Base-by-base conservation (phyloP, 2,113 vertebrate genomes). In the Oryzias woworae region DNA sequence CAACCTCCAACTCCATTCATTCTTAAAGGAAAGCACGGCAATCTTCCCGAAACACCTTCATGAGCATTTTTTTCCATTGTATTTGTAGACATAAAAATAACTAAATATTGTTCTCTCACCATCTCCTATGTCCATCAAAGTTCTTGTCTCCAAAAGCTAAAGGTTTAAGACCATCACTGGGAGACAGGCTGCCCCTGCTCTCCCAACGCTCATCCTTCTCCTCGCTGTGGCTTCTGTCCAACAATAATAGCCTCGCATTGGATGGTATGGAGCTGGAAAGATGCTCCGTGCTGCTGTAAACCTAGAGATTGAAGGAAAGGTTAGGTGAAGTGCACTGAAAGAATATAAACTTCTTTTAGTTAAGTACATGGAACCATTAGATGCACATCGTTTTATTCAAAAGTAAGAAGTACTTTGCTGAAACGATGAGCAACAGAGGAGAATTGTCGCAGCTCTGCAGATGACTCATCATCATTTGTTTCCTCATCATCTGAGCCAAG, bases 371-470 rank as follows among this genome's bases (percentile, higher is more conserved):
- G 52, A 18, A 48, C 51, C 0, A 7, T 20, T 4, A 41, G 14
- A 62, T 20, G 7, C 31, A 17, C 17, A 1, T 77, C 3, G 22
- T 22, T 10, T 3, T 42, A 16, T 23, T 41, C 10, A 43, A 4
- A 5, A 60, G 47, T 15, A 45, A 66, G 0, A 20, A 10, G 36
- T 53, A 96, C 96, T 94, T 96, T 98, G 92, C 94, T 98, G 88
- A 98, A 98, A 26, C 96, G 95, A 53, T 98, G 95, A 2, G 96
- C 95, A 41, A 96, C 97, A 47, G 95, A 98, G 0, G 95, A 98
- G 82, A 98, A 98, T 90, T 98, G 95, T 2, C 94, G 92, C 0
- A 98, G 94, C 86, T 98, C 96, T 1, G 94, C 80, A 0, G 94
- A 96, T 0, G 94, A 95, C 20, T 97, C 96, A 58, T 98, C 96